A percentile compares a stretch with the other conserved stretches of the same genome.
These are phyloP conservation scores for Bicyclus anynana DNA, from an alignment of 1,140 invertebrate species.

Conservation along the genomic window DNA sequence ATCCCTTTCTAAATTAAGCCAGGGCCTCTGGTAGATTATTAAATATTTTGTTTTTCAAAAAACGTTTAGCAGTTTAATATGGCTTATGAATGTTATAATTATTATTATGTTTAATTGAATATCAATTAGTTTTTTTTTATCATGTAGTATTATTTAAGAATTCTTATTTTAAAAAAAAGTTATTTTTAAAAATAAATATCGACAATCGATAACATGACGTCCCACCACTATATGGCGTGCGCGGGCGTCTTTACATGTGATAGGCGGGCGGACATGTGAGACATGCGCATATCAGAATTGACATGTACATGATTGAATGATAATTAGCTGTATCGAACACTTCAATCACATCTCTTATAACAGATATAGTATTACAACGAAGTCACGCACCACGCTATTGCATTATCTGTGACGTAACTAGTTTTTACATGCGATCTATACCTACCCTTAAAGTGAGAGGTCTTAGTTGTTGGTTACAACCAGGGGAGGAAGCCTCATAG, in stretches of 20 bases:
- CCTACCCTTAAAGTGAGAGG: background rate
- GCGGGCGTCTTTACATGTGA: slow-evolving; percentile 10
- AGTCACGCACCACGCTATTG: too few relatives aligned
- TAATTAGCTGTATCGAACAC: slow-evolving; percentile 20
- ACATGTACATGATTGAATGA: slow-evolving; percentile 20
- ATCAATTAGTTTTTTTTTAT: background rate
- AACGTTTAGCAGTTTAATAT: too few relatives aligned
- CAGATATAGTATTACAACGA: slow-evolving; percentile 1
- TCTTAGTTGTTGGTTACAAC: too few relatives aligned
- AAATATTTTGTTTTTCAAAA: too few relatives aligned
- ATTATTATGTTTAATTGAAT: too few relatives aligned
- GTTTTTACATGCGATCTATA: background rate
- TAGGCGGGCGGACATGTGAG: slow-evolving; percentile 18
- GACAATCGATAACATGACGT: background rate
- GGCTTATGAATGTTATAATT: too few relatives aligned
- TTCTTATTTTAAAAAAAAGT: too few relatives aligned
- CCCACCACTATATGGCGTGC: slow-evolving; percentile 8
- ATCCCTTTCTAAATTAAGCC: too few relatives aligned
- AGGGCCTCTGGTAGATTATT: too few relatives aligned
- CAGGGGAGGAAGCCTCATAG: too few relatives aligned
- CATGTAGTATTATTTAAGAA: background rate
- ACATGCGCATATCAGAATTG: slow-evolving; percentile 18
- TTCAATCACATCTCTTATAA: slow-evolving; percentile 24
- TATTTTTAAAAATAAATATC: too few relatives aligned
- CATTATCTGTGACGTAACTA: background rate